Conservation (phyloP, 1,140 invertebrate species). For the Bilobella aurantiaca region DNA sequence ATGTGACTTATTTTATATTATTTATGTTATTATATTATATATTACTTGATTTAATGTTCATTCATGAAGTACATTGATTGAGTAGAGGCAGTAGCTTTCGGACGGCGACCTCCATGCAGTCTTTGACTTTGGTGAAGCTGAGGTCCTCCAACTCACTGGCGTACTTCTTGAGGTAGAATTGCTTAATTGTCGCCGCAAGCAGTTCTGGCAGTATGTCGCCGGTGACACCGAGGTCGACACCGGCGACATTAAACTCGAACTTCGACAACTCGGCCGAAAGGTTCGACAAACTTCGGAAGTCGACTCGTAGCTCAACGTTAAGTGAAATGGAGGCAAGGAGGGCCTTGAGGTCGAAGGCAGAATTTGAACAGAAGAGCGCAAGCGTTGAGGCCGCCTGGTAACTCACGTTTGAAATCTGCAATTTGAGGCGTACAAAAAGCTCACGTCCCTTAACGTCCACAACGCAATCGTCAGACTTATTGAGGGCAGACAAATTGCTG, state of each 20-base stretch:
- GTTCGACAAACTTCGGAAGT: background rate
- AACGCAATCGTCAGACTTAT: background rate
- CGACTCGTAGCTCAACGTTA: background rate
- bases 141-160: background rate
- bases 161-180: background rate
- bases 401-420: background rate
- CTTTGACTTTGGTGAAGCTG: background rate
- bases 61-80: background rate
- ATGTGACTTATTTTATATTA: too few relatives aligned
- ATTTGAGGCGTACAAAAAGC: background rate
- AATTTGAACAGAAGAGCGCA: background rate
- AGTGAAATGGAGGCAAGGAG: background rate
- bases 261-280: background rate
- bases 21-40: too few relatives aligned
- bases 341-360: background rate
- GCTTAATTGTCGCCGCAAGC: background rate
- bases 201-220: background rate
- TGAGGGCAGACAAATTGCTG: background rate
- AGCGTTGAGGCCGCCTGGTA: background rate
- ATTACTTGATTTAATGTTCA: too few relatives aligned
- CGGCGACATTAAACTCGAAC: background rate
- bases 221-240: background rate
- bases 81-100: background rate
- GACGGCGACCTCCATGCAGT: background rate
- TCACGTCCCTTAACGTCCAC: background rate